Evolutionary conservation across 2,797 vertebrate genomes (phyloP).

Genomic region (Acipenser ruthenus): DNA sequence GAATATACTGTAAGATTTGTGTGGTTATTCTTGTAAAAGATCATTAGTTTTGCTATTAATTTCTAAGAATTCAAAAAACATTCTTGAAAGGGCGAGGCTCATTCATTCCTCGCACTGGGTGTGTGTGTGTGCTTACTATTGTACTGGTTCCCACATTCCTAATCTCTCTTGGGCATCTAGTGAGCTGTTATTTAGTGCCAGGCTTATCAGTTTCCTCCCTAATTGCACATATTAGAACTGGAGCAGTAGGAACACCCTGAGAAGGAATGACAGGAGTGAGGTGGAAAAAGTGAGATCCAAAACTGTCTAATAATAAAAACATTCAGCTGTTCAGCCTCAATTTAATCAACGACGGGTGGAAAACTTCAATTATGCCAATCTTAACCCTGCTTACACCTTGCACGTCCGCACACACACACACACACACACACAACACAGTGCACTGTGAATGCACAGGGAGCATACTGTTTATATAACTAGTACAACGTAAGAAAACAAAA

Average conservation of each 20-base stretch:
- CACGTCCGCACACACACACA: background rate
- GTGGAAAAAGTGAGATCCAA: background rate
- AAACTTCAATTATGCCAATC: conserved; percentile 4
- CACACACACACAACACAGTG: too few relatives aligned
- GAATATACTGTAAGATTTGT: too few relatives aligned
- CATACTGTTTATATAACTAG: too few relatives aligned
- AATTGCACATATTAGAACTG: background rate
- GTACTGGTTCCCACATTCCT: conserved; percentile 8
- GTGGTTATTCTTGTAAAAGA: background rate
- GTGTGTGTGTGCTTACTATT: conserved; percentile 7
- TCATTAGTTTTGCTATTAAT: background rate
- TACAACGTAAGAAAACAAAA: too few relatives aligned
- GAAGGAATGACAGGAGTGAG: background rate
- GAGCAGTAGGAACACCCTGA: background rate
- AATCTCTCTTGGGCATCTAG: conserved; percentile 2
- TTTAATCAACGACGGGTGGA: background rate
- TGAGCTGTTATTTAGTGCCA: background rate
- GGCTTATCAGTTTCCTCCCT: background rate
- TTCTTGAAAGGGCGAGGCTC: conserved; percentile 17
- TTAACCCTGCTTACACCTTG: conserved; percentile 36
- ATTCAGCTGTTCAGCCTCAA: background rate
- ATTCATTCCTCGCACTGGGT: conserved; percentile 25
- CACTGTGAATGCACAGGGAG: too few relatives aligned
- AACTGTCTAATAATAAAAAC: background rate
- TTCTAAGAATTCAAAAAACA: conserved; percentile 1